These are phyloP conservation scores for Aeoliscus strigatus DNA, from an alignment of 2,797 vertebrate species.

Conservation along the genomic window DNA sequence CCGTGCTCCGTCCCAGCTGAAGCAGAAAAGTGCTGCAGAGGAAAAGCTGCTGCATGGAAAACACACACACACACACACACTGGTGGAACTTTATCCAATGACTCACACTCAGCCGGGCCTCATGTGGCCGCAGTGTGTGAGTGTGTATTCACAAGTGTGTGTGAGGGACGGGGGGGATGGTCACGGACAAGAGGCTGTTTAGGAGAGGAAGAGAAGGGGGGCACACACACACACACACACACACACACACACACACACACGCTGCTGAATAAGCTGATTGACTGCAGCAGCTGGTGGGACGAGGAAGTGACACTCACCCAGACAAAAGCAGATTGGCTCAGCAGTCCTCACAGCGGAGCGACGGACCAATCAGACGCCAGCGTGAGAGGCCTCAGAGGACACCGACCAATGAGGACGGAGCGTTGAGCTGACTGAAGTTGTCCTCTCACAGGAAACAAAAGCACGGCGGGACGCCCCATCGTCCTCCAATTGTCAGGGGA, in stretches of 20 bases:
- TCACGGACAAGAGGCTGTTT: constrained; percentile 47
- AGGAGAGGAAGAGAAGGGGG: constrained; percentile 25
- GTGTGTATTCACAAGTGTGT: constrained; percentile 26
- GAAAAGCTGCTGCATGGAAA: constrained; percentile 43
- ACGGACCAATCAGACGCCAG: constrained; percentile 38
- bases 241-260: constrained; percentile 33
- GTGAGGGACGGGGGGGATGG: constrained; percentile 44
- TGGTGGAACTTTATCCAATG: constrained; percentile 66
- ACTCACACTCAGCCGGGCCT: constrained; percentile 54
- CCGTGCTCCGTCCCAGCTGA: constrained; percentile 13
- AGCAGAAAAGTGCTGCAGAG: constrained; percentile 51
- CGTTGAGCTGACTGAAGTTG: constrained; percentile 32
- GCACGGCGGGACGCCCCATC: constrained; percentile 39
- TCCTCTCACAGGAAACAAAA: constrained; percentile 55
- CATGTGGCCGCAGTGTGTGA: constrained; percentile 60
- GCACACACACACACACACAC: constrained; percentile 23
- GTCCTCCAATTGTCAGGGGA: constrained; percentile 24
- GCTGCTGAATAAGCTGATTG: constrained; percentile 64
- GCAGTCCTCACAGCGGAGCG: constrained; percentile 10
- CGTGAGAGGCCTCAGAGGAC: constrained; percentile 8
- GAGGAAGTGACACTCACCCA: constrained; percentile 49
- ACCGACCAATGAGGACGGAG: constrained; percentile 24
- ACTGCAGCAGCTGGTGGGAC: constrained; percentile 66
- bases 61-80: constrained; percentile 27
- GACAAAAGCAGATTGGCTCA: constrained; percentile 41